Evolutionary conservation across 1,140 invertebrate species (phyloP).

Genomic region (Zaprionus davidi): DNA sequence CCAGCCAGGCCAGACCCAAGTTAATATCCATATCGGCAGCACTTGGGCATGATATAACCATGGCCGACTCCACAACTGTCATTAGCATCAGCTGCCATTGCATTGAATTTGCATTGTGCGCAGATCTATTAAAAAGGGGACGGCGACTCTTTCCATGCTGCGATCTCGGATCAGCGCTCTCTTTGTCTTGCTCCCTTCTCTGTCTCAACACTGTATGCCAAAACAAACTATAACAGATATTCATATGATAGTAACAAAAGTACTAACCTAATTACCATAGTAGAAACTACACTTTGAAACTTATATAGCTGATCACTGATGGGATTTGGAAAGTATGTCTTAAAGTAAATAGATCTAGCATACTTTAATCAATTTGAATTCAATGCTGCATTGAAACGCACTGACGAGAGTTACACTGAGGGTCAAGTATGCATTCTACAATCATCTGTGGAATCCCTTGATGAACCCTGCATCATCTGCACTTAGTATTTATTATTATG

Average conservation of each 20-base stretch:
- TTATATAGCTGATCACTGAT: background rate
- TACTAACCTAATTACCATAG: background rate
- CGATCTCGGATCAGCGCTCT: no score
- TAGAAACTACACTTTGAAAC: background rate
- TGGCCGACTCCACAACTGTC: conserved; percentile 4
- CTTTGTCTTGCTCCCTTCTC: no score
- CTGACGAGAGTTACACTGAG: no score
- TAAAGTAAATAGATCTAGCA: no score
- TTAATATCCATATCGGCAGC: conserved; percentile 24
- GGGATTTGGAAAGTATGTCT: no score
- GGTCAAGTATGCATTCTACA: no score
- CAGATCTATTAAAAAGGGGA: background rate
- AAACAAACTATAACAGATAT: no score
- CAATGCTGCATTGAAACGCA: no score
- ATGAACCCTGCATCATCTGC: background rate
- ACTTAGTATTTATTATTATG: background rate
- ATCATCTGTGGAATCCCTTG: no score
- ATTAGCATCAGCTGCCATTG: conserved; percentile 4
- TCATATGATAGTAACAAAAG: background rate
- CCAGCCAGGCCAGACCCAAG: conserved; percentile 1
- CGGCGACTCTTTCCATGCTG: background rate
- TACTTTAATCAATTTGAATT: no score
- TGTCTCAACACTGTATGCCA: no score
- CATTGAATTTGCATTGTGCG: conserved; percentile 24
- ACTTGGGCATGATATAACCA: conserved; percentile 47